Percentiles rank a stretch among this genome's conserved stretches.
Conservation (phyloP, 2,888 invertebrate genomes). For the Lasioglossum malachurum region DNA sequence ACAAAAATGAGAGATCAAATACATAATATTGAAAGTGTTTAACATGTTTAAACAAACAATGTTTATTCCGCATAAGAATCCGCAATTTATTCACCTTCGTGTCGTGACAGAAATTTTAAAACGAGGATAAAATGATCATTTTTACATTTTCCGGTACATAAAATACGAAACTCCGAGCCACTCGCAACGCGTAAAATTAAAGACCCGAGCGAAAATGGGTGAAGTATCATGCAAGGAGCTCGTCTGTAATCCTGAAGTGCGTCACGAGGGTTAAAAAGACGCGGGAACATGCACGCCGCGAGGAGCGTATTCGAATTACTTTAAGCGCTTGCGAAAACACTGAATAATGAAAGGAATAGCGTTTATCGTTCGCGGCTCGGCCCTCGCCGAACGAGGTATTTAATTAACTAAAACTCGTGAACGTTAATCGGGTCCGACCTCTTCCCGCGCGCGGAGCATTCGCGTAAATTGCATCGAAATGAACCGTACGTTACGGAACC, state of each 20-base stretch:
- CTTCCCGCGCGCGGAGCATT: slow-evolving; percentile 43
- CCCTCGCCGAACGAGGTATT: slow-evolving; percentile 40
- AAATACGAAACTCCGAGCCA: neutral
- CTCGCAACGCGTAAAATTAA: neutral
- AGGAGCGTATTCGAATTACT: slow-evolving; percentile 32
- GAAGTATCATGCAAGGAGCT: neutral
- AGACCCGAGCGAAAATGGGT: neutral
- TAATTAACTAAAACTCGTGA: slow-evolving; percentile 55
- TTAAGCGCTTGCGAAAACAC: slow-evolving; percentile 21
- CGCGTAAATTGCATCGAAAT: slow-evolving; percentile 63
- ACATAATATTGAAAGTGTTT: neutral
- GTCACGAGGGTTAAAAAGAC: neutral
- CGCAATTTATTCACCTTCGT: neutral
- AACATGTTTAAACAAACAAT: neutral
- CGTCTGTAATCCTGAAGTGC: neutral
- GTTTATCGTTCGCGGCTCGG: slow-evolving; percentile 29
- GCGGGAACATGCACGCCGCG: neutral
- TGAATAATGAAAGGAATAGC: slow-evolving; percentile 35
- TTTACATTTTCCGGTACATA: too few species aligned
- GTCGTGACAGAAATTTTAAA: neutral
- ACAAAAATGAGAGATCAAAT: neutral
- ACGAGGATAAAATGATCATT: neutral
- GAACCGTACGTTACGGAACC: slow-evolving; percentile 60
- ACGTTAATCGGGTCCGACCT: slow-evolving; percentile 37
- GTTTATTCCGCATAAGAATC: neutral